Percentiles rank a stretch among this genome's conserved stretches.
phyloP scores from a whole-genome alignment of 2,797 vertebrate genomes.

The Gorsachius magnificus region DNA sequence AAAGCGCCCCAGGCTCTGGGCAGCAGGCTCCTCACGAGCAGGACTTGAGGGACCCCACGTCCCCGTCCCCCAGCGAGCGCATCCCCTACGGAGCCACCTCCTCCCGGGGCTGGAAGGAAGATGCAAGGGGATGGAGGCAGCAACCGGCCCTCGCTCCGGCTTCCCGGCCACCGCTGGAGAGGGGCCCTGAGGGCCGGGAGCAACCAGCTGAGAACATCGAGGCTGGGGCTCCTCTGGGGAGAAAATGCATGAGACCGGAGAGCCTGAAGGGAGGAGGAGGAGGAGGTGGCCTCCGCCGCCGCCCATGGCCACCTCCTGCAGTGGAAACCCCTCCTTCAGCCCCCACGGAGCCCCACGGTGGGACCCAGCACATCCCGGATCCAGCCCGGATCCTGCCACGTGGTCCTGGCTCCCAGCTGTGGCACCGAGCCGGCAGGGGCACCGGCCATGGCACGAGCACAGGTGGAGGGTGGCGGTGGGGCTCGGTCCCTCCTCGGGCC shows the following conservation, averaged over 20 bases:
- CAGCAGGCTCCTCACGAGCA: fast-evolving
- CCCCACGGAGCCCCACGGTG: neutral
- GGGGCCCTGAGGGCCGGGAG: neutral
- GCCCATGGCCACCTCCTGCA: neutral
- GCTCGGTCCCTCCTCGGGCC: neutral
- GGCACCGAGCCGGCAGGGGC: neutral
- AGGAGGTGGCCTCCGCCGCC: too few relatives aligned
- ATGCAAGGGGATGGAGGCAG: neutral
- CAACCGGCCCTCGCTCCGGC: fast-evolving
- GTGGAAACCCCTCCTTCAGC: neutral
- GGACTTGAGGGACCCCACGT: fast-evolving
- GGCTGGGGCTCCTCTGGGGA: neutral
- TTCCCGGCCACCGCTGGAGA: neutral
- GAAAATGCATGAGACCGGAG: fast-evolving
- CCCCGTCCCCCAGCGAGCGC: neutral
- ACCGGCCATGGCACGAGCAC: neutral
- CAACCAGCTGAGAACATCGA: neutral
- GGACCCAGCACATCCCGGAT: neutral
- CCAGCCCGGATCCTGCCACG: neutral
- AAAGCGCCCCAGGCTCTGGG: neutral
- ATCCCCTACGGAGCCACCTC: neutral
- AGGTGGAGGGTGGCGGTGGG: neutral
- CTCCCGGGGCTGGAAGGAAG: neutral
- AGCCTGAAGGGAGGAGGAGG: neutral
- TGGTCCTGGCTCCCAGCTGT: too few relatives aligned